These are phyloP conservation scores for Eupithecia centaureata DNA, from an alignment of 2,888 invertebrate species.

Conservation along the genomic window DNA sequence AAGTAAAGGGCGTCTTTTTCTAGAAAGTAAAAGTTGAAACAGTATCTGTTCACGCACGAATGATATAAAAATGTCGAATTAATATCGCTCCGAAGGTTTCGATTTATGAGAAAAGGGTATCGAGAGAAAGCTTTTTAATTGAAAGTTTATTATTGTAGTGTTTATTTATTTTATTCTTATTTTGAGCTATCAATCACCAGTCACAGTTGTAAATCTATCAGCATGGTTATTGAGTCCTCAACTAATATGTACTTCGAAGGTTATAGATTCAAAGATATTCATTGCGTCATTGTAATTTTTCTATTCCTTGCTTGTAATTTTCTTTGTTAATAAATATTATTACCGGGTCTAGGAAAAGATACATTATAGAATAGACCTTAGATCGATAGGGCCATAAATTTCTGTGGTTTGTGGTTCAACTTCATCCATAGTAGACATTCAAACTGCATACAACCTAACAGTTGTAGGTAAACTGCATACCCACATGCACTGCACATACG, in stretches of 20 bases:
- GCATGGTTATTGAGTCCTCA: too few species aligned
- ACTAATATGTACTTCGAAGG: too few species aligned
- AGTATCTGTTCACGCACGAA: slow-evolving; percentile 40
- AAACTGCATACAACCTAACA: neutral
- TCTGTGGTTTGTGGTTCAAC: neutral
- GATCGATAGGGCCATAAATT: neutral
- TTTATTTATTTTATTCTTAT: neutral
- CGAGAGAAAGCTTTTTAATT: slow-evolving; percentile 5
- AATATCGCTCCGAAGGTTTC: slow-evolving; percentile 24
- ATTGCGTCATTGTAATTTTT: too few species aligned
- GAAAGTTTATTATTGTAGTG: neutral
- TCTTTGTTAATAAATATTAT: too few species aligned
- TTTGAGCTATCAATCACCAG: neutral
- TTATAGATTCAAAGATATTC: too few species aligned
- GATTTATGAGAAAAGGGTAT: slow-evolving; percentile 12
- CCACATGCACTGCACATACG: neutral
- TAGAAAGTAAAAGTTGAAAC: slow-evolving; percentile 36
- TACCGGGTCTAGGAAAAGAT: neutral
- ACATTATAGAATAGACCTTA: neutral
- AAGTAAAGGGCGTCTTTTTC: slow-evolving; percentile 21
- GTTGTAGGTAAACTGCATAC: slow-evolving; percentile 4
- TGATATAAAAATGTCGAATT: slow-evolving; percentile 34
- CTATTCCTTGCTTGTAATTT: too few species aligned
- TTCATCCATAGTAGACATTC: neutral
- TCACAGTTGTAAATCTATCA: neutral